Evolutionary conservation across 2,888 invertebrate species (phyloP), one percentile per base, ranked within the genome.

Genomic region (Deladenus siricidicola): DNA sequence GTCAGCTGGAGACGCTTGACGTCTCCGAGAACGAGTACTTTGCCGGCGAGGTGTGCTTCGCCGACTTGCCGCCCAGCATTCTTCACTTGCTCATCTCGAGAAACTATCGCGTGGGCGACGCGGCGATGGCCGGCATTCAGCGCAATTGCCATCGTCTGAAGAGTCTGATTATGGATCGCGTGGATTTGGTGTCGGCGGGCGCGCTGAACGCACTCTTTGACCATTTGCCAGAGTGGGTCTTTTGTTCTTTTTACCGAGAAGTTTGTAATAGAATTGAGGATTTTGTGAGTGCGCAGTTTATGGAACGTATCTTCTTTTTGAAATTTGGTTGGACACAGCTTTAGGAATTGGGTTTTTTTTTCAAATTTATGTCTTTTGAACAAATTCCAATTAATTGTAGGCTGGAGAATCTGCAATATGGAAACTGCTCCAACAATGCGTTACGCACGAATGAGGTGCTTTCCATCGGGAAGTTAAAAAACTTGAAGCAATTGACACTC

Each of bases 61-160:
- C 50, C 23, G 19, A 26, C 26, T 26, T 49, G 21, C 50, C 50
- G 6, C 28, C 50, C n/a, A 3, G 26, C n/a, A 24, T 49, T 19
- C 4, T 26, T 24, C 23, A 58, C n/a, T 43, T 58, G 23, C 24
- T 30, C 56, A 48, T 59, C 21, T 60, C 49, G 4, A 29, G 39
- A 3, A 58, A 57, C 39, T 60, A 42, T 29, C 60, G 58, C 21
- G 6, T 60, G 21, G 28, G 28, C 23, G 8, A 30, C 17, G 3
- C 24, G 10, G 30, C 50, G 4, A 19, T 60, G 21, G 21, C 45
- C n/a, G 44, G 34, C 8, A 60, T 60, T 30, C 56, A 50, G 19
- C 30, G 29, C 23, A 60, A 28, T 45, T 60, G 60, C 30, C n/a
- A 19, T 8, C 58, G 58, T 58, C 42, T 60, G 42, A 29, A n/a